phyloP scores from a whole-genome alignment of 2,888 invertebrate species.

The Isoperla grammatica region DNA sequence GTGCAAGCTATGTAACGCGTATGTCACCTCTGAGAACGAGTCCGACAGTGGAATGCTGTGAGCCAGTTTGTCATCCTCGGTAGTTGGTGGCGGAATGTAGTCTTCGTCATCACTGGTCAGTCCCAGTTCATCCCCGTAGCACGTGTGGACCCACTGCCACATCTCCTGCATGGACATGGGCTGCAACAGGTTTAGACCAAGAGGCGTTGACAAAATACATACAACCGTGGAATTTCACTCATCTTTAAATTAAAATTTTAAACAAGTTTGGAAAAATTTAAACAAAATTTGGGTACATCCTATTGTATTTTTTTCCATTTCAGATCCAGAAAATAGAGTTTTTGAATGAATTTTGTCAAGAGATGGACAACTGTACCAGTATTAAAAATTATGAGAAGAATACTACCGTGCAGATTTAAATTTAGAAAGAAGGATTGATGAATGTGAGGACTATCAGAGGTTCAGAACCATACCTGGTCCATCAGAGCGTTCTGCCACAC shows the following conservation, averaged over 20 bases:
- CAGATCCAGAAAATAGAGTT: too few species aligned
- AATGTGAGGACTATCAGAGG: too few species aligned
- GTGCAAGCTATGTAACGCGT: too few species aligned
- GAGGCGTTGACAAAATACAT: conserved; percentile 31
- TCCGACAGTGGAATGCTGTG: conserved; percentile 34
- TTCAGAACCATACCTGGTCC: conserved; percentile 57
- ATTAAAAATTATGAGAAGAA: too few species aligned
- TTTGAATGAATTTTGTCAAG: too few species aligned
- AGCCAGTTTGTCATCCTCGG: conserved; percentile 49
- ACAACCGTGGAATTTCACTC: conserved; percentile 4
- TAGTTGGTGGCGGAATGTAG: conserved; percentile 60
- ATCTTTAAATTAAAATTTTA: conserved; percentile 3
- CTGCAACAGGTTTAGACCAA: conserved; percentile 44
- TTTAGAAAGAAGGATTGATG: background rate
- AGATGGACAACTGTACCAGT: too few species aligned
- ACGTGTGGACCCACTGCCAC: conserved; percentile 88
- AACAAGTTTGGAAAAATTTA: too few species aligned
- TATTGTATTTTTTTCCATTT: too few species aligned
- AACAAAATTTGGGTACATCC: too few species aligned
- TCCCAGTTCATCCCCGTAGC: conserved; percentile 91
- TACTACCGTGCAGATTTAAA: too few species aligned
- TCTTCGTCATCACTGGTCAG: conserved; percentile 91
- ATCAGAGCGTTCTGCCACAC: conserved; percentile 95
- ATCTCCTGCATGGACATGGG: conserved; percentile 75
- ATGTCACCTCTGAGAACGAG: conserved; percentile 42